Evolutionary conservation across 1,140 invertebrate species (phyloP).

Genomic region (Pararge aegeria): DNA sequence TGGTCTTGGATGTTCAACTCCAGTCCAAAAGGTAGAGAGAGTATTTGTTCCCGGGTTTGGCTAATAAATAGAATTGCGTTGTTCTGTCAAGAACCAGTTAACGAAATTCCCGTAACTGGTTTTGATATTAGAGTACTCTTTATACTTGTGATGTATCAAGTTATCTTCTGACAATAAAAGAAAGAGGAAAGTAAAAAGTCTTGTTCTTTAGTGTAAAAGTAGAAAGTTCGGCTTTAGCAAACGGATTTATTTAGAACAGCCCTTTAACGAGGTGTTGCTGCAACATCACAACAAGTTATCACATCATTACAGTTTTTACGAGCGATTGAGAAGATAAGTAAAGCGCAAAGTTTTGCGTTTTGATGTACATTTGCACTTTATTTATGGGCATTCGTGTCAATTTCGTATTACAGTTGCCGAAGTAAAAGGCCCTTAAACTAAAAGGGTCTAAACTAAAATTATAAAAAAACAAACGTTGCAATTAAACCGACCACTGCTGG

Average conservation of each 20-base stretch:
- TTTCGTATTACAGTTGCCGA: background rate
- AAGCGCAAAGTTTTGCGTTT: slow-evolving; percentile 23
- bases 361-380: slow-evolving; percentile 38
- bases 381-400: slow-evolving; percentile 28
- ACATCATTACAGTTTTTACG: slow-evolving; percentile 37
- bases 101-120: no score
- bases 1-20: no score
- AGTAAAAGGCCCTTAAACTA: background rate
- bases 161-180: no score
- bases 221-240: background rate
- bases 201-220: background rate
- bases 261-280: slow-evolving; percentile 19
- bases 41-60: no score
- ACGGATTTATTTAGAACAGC: slow-evolving; percentile 1
- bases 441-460: background rate
- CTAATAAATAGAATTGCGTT: no score
- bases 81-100: no score
- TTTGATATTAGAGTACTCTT: no score
- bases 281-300: slow-evolving; percentile 11
- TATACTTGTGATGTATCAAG: no score
- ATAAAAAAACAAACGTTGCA: background rate
- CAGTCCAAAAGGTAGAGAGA: no score
- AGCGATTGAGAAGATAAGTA: slow-evolving; percentile 36
- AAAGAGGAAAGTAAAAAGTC: background rate
- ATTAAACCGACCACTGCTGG: no score